Evolutionary conservation across 2,888 invertebrate genomes (phyloP), one percentile per base, ranked within the genome.

Genomic region (Dysmachus trigonus): DNA sequence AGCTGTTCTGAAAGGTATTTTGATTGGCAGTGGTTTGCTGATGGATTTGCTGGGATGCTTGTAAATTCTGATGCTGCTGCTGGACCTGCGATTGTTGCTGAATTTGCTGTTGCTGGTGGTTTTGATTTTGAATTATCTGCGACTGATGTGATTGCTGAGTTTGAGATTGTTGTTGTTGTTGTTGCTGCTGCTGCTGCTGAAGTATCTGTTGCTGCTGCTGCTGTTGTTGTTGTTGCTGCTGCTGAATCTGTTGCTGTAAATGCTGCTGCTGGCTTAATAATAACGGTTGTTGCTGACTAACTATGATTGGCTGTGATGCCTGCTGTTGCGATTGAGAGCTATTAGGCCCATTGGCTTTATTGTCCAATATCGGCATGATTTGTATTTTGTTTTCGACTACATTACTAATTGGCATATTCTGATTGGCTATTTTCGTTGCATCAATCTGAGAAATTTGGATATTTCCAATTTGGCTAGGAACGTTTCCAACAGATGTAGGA

Each of bases 381-480:
- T 92, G 92, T 73, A 92, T 92, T 89, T 92, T 92, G 85, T 92
- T 92, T 87, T 92, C 92, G 2, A 92, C 92, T n/a, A 91, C 87
- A 76, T 90, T 91, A 88, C 89, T 90, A 86, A 90, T 88, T 51
- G 89, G 88, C n/a, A 88, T 62, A 53, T 90, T 89, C 86, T 91
- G 90, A 86, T 89, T 88, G 81, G 90, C 89, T 31, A 87, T 87
- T 88, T 90, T 90, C 62, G 88, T 89, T n/a, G 89, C 87, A 88
- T 91, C 91, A 76, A 91, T 91, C 89, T 92, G 92, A 27, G 92
- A 92, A 87, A 92, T 92, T 89, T 92, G 92, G 87, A 92, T 92
- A 86, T 92, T 92, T 88, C 92, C 92, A 87, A 92, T 92, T 89
- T 92, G 92, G 88, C 92, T 92, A 87, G 92, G 92, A 88, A 92